phyloP scores from a whole-genome alignment of 1,140 invertebrate species.

The Reticulitermes speratus region DNA sequence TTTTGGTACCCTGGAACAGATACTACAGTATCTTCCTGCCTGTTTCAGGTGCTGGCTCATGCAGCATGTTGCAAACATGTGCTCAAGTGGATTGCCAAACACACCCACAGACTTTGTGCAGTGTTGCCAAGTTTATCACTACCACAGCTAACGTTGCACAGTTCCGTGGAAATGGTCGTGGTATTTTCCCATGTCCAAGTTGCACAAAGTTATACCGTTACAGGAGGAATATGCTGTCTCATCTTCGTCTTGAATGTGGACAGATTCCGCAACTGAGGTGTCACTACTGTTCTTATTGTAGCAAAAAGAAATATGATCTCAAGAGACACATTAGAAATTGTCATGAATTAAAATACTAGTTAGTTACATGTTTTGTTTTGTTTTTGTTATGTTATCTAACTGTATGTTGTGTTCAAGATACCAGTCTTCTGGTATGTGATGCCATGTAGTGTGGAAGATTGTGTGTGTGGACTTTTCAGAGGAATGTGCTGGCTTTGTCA shows the following conservation, averaged over 20 bases:
- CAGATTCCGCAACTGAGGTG: conserved; percentile 39
- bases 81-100: background rate
- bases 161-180: background rate
- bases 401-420: no score
- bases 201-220: conserved; percentile 29
- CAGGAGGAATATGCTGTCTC: conserved; percentile 30
- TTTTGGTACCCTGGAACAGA: background rate
- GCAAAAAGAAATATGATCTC: conserved; percentile 34
- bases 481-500: no score
- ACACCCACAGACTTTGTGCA: background rate
- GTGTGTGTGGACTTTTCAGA: no score
- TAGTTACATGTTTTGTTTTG: background rate
- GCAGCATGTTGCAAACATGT: background rate
- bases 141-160: background rate
- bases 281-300: conserved; percentile 35
- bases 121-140: background rate
- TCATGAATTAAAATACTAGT: background rate
- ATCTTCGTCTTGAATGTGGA: conserved; percentile 36
- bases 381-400: no score
- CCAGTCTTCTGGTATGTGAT: no score
- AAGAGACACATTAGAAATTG: conserved; percentile 29
- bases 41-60: background rate
- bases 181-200: conserved; percentile 27
- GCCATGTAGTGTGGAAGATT: no score
- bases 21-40: background rate